Evolutionary conservation across 2,888 invertebrate genomes (phyloP).

Genomic region (Andrena marginata): DNA sequence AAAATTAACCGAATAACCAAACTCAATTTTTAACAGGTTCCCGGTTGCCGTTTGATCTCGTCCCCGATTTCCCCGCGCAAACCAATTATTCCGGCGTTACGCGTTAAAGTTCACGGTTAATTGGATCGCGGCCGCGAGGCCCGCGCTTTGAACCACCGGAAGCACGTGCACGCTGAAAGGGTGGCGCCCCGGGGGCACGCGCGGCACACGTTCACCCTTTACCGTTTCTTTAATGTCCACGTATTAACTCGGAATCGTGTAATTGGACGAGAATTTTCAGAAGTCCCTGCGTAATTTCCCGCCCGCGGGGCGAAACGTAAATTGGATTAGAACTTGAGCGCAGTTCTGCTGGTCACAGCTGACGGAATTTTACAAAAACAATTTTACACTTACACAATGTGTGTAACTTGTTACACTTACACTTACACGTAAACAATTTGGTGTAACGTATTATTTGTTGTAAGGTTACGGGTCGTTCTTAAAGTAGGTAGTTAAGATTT

Average conservation of each 20-base stretch:
- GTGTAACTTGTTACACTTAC: too few relatives aligned
- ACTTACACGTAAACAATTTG: too few relatives aligned
- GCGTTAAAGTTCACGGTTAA: conserved; percentile 57
- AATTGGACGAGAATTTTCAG: neutral
- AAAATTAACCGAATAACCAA: conserved; percentile 42
- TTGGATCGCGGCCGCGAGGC: conserved; percentile 24
- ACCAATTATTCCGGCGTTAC: conserved; percentile 55
- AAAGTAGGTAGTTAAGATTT: too few relatives aligned
- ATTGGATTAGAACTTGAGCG: neutral
- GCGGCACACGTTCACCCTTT: neutral
- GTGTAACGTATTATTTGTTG: too few relatives aligned
- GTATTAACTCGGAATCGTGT: neutral
- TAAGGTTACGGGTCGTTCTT: too few relatives aligned
- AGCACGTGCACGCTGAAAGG: conserved; percentile 7
- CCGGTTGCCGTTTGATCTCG: conserved; percentile 11
- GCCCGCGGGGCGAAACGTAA: neutral
- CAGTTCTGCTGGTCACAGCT: neutral
- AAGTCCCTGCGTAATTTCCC: neutral
- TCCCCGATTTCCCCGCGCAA: conserved; percentile 27
- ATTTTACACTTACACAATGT: neutral
- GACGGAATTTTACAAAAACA: neutral
- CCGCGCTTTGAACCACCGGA: conserved; percentile 31
- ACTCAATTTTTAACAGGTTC: conserved; percentile 30
- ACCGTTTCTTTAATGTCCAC: conserved; percentile 2
- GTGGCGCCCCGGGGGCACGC: neutral